Evolutionary conservation across 2,888 invertebrate species (phyloP).

Genomic region (Himalopsyche tibetana): DNA sequence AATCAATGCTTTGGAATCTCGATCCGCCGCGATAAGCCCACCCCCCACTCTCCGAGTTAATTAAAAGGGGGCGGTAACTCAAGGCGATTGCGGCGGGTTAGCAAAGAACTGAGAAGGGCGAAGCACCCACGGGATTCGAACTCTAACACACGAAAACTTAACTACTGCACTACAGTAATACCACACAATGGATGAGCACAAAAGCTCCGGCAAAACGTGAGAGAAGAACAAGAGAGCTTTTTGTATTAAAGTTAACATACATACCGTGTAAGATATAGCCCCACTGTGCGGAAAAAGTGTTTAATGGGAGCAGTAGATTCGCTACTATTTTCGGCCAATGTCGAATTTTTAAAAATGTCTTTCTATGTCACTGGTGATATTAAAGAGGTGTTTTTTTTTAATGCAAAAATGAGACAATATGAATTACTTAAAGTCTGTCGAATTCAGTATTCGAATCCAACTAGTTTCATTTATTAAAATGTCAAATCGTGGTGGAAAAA

Average conservation of each 20-base stretch:
- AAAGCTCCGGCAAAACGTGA: conserved; percentile 22
- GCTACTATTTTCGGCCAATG: no score
- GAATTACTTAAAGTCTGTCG: no score
- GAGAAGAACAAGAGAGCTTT: conserved; percentile 23
- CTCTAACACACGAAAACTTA: conserved; percentile 12
- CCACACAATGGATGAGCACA: conserved; percentile 32
- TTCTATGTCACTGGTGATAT: no score
- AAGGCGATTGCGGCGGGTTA: conserved; percentile 6
- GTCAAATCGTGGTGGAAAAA: no score
- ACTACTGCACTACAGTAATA: background rate
- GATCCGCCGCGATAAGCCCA: background rate
- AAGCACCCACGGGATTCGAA: conserved; percentile 40
- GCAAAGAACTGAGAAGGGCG: conserved; percentile 14
- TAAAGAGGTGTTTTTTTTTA: no score
- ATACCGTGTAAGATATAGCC: no score
- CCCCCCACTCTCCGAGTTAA: conserved; percentile 5
- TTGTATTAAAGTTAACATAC: background rate
- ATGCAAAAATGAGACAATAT: no score
- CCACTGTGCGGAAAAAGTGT: no score
- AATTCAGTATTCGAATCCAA: no score
- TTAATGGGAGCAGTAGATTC: no score
- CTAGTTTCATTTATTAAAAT: no score
- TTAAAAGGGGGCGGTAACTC: conserved; percentile 33
- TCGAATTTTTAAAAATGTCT: no score
- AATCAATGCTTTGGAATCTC: conserved; percentile 31